Percentiles rank a stretch among this genome's conserved stretches.
phyloP scores from a whole-genome alignment of 2,888 invertebrate species.

The Allophyes oxyacanthae region DNA sequence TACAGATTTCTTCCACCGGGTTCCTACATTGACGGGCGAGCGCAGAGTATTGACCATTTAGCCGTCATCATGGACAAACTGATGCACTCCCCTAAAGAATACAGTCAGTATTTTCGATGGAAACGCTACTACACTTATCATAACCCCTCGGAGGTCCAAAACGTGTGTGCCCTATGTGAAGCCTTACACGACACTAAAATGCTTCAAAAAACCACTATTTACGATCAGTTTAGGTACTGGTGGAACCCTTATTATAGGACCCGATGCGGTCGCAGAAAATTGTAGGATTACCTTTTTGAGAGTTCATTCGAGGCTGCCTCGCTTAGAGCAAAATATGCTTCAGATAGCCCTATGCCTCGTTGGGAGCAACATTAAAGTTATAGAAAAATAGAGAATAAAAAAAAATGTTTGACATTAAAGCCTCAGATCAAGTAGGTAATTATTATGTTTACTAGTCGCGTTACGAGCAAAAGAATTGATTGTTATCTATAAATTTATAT shows the following conservation, averaged over 20 bases:
- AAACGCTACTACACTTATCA: conserved; percentile 67
- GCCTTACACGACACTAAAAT: conserved; percentile 67
- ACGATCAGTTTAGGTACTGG: conserved; percentile 74
- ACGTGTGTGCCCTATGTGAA: conserved; percentile 73
- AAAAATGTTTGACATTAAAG: too few relatives aligned
- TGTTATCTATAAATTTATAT: too few relatives aligned
- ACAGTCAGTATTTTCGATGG: conserved; percentile 74
- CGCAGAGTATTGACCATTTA: conserved; percentile 55
- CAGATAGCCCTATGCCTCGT: conserved; percentile 7
- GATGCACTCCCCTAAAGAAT: conserved; percentile 64
- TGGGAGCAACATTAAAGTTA: not conserved
- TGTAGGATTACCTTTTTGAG: not conserved
- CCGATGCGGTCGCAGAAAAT: conserved; percentile 27
- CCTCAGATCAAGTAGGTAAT: too few relatives aligned
- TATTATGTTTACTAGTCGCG: too few relatives aligned
- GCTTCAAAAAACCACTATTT: conserved; percentile 55
- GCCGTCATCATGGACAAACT: conserved; percentile 68
- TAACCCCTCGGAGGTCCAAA: conserved; percentile 60
- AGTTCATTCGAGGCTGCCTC: not conserved
- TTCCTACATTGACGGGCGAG: conserved; percentile 74
- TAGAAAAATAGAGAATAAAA: too few relatives aligned
- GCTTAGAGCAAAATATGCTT: conserved; percentile 6
- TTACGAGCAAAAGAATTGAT: too few relatives aligned
- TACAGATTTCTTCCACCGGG: conserved; percentile 81
- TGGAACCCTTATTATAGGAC: conserved; percentile 68